Evolutionary conservation across 2,113 vertebrate species (phyloP).

Genomic region (Stigmatopora nigra): DNA sequence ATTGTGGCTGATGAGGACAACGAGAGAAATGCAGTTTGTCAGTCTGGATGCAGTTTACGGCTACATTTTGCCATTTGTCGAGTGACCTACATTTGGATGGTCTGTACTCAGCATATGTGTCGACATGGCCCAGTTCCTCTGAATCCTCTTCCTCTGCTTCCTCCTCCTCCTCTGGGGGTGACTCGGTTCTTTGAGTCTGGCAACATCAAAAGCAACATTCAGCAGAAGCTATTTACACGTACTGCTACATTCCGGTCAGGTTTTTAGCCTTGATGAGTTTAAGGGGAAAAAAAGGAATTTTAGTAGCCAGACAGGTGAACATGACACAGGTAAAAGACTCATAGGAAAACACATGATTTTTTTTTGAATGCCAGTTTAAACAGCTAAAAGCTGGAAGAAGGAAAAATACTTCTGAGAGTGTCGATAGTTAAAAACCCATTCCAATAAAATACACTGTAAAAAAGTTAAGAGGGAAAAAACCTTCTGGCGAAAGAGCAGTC

Average conservation of each 20-base stretch:
- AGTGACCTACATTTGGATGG: slow-evolving; percentile 86
- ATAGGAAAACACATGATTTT: slow-evolving; percentile 5
- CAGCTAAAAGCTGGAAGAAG: slow-evolving; percentile 15
- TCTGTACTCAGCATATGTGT: slow-evolving; percentile 91
- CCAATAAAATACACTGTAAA: neutral
- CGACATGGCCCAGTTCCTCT: slow-evolving; percentile 89
- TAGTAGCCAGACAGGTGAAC: slow-evolving; percentile 13
- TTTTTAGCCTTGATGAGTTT: slow-evolving; percentile 9
- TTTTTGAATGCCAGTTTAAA: neutral
- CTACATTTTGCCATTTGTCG: slow-evolving; percentile 6
- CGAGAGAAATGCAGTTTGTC: neutral
- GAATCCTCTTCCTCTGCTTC: slow-evolving; percentile 89
- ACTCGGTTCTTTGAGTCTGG: slow-evolving; percentile 63
- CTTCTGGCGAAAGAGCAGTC: neutral
- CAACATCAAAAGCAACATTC: slow-evolving; percentile 15
- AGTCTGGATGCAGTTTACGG: neutral
- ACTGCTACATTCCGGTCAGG: neutral
- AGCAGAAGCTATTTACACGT: neutral
- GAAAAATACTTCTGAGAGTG: neutral
- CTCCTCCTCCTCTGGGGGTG: slow-evolving; percentile 82
- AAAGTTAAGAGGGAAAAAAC: neutral
- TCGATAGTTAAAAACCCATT: neutral
- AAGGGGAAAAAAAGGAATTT: neutral
- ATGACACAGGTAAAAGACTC: neutral
- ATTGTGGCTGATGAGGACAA: slow-evolving; percentile 75